Evolutionary conservation across 2,888 invertebrate genomes (phyloP).

Genomic region (Linnaemya vulpina): DNA sequence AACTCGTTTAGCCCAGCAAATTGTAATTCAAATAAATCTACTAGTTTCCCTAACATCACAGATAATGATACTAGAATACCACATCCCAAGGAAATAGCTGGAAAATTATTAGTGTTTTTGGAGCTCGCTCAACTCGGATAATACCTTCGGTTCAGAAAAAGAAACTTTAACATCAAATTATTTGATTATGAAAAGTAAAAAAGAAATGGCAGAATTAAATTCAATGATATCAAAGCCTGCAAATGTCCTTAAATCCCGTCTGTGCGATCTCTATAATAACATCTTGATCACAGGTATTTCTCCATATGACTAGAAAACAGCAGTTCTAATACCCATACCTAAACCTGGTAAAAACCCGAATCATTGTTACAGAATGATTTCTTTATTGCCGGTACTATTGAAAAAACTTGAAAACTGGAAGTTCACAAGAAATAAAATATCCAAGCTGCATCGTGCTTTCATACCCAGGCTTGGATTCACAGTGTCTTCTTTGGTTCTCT

Average conservation of each 20-base stretch:
- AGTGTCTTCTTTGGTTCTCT: background rate
- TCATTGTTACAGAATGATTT: background rate
- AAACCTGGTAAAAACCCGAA: background rate
- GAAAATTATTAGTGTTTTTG: background rate
- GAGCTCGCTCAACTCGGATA: slow-evolving; percentile 45
- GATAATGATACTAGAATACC: background rate
- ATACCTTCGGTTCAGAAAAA: background rate
- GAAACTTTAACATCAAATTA: background rate
- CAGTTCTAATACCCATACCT: background rate
- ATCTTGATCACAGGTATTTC: too few species aligned
- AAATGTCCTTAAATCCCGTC: background rate
- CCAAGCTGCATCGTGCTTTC: slow-evolving; percentile 5
- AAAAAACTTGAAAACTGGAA: slow-evolving; percentile 39
- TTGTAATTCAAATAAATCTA: background rate
- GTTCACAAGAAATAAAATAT: background rate
- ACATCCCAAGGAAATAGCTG: slow-evolving; percentile 3
- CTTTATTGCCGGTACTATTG: background rate
- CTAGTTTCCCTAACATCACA: slow-evolving; percentile 5
- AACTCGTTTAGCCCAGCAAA: slow-evolving; percentile 44
- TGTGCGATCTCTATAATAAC: too few species aligned
- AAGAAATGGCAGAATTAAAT: background rate
- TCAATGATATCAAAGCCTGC: background rate
- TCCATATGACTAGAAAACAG: too few species aligned
- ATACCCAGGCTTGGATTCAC: slow-evolving; percentile 1
- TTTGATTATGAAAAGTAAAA: background rate